Conservation (phyloP, 2,113 vertebrate genomes). For the Odontophorus gujanensis region DNA sequence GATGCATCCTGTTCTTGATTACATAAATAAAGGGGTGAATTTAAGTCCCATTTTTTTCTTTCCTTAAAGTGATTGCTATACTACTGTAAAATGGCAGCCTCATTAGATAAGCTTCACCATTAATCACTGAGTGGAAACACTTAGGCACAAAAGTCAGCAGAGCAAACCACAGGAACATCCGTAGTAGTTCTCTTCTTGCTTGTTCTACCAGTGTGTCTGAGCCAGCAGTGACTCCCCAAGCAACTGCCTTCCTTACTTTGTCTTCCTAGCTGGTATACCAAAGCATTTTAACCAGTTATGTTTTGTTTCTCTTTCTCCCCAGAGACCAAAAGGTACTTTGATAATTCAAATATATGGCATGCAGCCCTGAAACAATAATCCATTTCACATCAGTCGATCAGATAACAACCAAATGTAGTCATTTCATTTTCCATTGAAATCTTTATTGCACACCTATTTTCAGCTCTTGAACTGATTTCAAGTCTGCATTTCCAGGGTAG, state of each 20-base stretch:
- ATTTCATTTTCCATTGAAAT: neutral
- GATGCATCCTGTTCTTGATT: conserved; percentile 56
- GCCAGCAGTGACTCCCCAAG: neutral
- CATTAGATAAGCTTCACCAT: neutral
- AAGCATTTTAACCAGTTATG: neutral
- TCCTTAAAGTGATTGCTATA: neutral
- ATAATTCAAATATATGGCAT: neutral
- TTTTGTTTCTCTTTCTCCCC: neutral
- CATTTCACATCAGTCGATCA: neutral
- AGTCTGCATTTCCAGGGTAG: neutral
- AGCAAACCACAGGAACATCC: neutral
- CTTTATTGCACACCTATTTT: neutral
- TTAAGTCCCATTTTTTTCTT: neutral
- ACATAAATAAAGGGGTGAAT: neutral
- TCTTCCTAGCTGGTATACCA: neutral
- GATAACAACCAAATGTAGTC: neutral
- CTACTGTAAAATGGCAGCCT: neutral
- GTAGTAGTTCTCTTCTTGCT: neutral
- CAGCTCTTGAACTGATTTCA: conserved; percentile 1
- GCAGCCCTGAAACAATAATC: neutral
- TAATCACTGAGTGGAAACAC: conserved; percentile 45
- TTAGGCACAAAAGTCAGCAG: conserved; percentile 16
- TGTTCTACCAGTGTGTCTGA: neutral
- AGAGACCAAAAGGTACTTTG: neutral
- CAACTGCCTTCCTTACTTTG: conserved; percentile 1